These are phyloP conservation scores for Zapus hudsonius DNA, from an alignment of 2,113 vertebrate genomes.

Conservation along the genomic window DNA sequence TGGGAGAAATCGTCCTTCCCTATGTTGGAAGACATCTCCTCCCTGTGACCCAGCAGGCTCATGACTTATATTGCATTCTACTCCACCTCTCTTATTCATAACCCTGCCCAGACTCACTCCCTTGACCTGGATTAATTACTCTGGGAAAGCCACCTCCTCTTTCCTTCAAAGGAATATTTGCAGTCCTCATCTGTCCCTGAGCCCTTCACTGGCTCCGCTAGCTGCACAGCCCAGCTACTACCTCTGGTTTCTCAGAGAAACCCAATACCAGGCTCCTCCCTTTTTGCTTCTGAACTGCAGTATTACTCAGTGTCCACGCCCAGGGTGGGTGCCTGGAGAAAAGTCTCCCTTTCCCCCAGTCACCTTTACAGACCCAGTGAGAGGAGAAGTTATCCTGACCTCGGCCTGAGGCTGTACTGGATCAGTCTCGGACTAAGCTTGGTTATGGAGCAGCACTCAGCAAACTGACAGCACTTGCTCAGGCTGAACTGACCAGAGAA, in stretches of 20 bases:
- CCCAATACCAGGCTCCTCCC: slow-evolving; percentile 40
- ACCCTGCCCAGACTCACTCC: slow-evolving; percentile 4
- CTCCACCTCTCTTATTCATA: slow-evolving; percentile 30
- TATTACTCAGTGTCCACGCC: slow-evolving; percentile 72
- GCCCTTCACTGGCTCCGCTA: neutral
- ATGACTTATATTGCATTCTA: slow-evolving; percentile 3
- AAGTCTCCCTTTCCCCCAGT: slow-evolving; percentile 50
- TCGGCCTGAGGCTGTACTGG: neutral
- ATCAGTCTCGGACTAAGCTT: neutral
- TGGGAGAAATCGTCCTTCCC: slow-evolving; percentile 16
- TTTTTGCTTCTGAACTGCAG: slow-evolving; percentile 52
- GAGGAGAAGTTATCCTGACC: neutral
- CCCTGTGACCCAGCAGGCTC: neutral
- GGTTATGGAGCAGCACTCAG: neutral
- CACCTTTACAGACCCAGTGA: neutral
- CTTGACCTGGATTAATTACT: slow-evolving; percentile 53
- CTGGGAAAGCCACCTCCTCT: neutral
- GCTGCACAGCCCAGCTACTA: neutral
- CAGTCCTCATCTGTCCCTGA: neutral
- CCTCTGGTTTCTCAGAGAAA: slow-evolving; percentile 56
- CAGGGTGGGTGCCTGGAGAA: slow-evolving; percentile 44
- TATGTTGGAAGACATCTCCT: neutral
- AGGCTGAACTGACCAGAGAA: neutral
- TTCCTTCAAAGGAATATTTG: neutral
- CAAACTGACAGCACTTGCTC: neutral